phyloP scores from a whole-genome alignment of 2,113 vertebrate species.

The Phrynocephalus versicolor region DNA sequence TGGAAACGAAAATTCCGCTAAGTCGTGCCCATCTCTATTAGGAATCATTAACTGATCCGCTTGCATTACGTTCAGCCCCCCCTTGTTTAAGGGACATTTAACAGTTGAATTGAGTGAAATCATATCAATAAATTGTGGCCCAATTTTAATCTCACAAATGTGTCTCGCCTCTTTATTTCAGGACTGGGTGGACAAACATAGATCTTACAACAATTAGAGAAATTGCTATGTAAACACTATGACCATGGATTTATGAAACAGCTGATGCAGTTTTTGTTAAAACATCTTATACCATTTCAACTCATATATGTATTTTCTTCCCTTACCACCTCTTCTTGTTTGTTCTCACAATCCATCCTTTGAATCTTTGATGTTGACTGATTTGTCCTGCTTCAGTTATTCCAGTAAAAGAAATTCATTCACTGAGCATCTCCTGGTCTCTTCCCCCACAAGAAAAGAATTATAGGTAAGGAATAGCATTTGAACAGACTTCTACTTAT shows the following conservation, averaged over 20 bases:
- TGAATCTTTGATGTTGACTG: constrained; percentile 8
- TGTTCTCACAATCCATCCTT: not conserved
- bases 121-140: no score
- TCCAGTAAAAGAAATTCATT: constrained; percentile 85
- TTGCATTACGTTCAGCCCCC: no score
- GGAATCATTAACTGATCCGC: no score
- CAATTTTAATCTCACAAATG: no score
- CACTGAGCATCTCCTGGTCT: constrained; percentile 85
- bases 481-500: not conserved
- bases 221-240: not conserved
- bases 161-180: no score
- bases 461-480: constrained; percentile 80
- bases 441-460: constrained; percentile 82
- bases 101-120: no score
- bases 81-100: no score
- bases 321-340: not conserved
- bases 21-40: no score
- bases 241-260: not conserved
- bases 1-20: no score
- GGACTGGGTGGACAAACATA: no score
- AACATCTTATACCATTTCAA: not conserved
- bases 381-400: constrained; percentile 79
- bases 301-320: not conserved
- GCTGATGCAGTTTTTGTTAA: not conserved
- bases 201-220: not conserved